These are phyloP conservation scores for Volucella inflata DNA, from an alignment of 2,888 invertebrate species.

Conservation along the genomic window DNA sequence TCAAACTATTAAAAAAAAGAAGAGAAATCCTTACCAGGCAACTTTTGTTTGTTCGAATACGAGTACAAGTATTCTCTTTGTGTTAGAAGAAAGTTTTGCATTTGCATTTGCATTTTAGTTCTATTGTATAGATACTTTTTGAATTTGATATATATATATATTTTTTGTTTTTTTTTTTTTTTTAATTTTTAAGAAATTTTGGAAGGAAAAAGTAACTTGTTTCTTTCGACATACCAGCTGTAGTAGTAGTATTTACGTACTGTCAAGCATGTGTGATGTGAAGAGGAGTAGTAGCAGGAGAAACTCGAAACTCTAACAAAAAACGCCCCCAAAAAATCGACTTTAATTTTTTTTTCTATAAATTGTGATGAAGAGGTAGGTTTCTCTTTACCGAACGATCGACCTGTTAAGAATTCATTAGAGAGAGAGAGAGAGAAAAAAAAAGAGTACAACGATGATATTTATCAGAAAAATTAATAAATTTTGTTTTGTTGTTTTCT, in stretches of 20 bases:
- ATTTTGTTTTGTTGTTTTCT: conserved; percentile 47
- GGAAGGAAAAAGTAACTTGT: conserved; percentile 48
- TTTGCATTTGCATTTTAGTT: conserved; percentile 32
- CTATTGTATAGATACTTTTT: not conserved
- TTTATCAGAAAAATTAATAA: conserved; percentile 68
- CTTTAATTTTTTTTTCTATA: conserved; percentile 45
- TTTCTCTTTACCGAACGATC: conserved; percentile 52
- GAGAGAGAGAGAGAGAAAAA: conserved; percentile 41
- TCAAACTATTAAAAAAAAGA: conserved; percentile 65
- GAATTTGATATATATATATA: too few species aligned
- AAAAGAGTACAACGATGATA: conserved; percentile 62
- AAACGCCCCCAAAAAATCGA: conserved; percentile 49
- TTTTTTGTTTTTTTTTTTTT: conserved; percentile 5
- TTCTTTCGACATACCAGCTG: conserved; percentile 76
- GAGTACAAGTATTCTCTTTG: conserved; percentile 17
- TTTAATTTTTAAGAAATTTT: conserved; percentile 57
- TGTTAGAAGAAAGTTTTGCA: conserved; percentile 26
- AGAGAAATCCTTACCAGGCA: conserved; percentile 70
- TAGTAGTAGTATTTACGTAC: conserved; percentile 66
- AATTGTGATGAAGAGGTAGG: conserved; percentile 57
- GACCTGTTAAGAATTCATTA: conserved; percentile 76
- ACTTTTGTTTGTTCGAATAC: conserved; percentile 12
- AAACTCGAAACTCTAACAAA: conserved; percentile 66
- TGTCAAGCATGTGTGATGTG: conserved; percentile 73
- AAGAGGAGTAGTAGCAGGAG: conserved; percentile 74